Evolutionary conservation across 2,113 vertebrate species (phyloP).

Genomic region (Antechinus stuartii): DNA sequence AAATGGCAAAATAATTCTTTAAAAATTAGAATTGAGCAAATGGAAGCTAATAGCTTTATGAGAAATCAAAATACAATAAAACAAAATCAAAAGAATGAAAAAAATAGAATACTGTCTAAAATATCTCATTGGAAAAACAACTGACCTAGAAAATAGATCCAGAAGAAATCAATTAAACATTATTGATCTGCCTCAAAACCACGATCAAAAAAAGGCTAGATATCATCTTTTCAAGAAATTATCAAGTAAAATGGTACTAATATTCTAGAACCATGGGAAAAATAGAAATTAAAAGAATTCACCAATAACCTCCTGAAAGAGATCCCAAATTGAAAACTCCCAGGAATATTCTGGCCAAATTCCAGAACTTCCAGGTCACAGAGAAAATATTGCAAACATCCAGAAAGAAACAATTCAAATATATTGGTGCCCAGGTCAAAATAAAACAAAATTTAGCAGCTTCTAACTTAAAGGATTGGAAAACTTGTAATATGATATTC

Average conservation of each 20-base stretch:
- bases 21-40: not conserved
- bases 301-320: not conserved
- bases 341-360: not conserved
- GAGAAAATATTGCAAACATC: no score
- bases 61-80: not conserved
- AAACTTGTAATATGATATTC: no score
- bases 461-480: no score
- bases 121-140: not conserved
- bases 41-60: not conserved
- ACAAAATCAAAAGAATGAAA: not conserved
- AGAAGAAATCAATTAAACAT: not conserved
- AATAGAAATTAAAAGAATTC: not conserved
- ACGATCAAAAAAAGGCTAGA: not conserved
- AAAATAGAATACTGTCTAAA: not conserved
- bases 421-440: no score
- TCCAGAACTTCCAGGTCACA: not conserved
- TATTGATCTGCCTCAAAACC: not conserved
- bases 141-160: not conserved
- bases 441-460: no score
- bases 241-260: not conserved
- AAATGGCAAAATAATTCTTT: not conserved
- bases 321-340: not conserved
- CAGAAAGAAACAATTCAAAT: no score
- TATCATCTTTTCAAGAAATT: not conserved
- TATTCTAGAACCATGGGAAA: not conserved